Conservation (phyloP, 2,888 invertebrate genomes). For the Neoitamus cyanurus region DNA sequence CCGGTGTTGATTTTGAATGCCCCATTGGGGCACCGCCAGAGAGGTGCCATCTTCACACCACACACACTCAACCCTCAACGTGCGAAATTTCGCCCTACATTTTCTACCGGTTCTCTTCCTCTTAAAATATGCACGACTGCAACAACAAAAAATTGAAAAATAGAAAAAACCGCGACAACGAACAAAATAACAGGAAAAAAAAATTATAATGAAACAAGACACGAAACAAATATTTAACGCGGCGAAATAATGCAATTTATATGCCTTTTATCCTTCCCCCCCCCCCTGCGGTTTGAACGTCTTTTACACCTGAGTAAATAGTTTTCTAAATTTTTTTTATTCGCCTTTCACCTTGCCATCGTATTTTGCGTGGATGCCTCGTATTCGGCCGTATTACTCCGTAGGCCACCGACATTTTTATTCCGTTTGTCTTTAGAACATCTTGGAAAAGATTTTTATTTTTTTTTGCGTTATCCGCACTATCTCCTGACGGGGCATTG, state of each 20-base stretch:
- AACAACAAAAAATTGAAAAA: not conserved
- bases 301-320: not conserved
- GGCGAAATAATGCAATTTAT: slow-evolving; percentile 21
- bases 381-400: not conserved
- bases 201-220: not conserved
- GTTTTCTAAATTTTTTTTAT: not conserved
- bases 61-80: no score
- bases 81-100: not conserved
- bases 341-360: not conserved
- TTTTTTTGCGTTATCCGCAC: not conserved
- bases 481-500: slow-evolving; percentile 1
- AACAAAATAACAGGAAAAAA: not conserved
- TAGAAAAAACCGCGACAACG: not conserved
- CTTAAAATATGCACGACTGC: not conserved
- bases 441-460: not conserved
- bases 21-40: not conserved
- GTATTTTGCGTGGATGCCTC: not conserved
- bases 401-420: not conserved
- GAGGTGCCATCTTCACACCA: not conserved
- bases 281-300: not conserved
- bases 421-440: not conserved
- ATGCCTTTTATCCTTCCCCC: slow-evolving; percentile 12
- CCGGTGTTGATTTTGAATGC: no score
- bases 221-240: not conserved
- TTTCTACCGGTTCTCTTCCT: not conserved